Evolutionary conservation across 92 coral and sea anemone species (phyloP).

Genomic region (Epizoanthus scotinus): DNA sequence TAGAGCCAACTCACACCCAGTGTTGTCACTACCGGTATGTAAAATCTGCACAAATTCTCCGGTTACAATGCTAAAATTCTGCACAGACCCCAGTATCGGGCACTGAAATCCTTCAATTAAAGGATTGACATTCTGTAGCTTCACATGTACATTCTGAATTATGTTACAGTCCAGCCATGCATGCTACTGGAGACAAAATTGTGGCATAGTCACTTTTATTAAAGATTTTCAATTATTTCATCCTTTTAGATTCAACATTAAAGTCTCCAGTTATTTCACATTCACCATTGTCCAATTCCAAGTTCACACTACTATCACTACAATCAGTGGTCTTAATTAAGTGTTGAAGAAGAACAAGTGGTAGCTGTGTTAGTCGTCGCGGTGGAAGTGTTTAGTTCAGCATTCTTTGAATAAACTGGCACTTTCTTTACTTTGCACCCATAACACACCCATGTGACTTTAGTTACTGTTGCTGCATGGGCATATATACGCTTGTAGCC

Average conservation of each 20-base stretch:
- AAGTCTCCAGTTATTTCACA: constrained; percentile 32
- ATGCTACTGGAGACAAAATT: constrained; percentile 57
- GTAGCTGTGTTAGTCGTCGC: constrained; percentile 16
- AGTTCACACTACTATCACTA: constrained; percentile 36
- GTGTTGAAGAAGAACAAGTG: constrained; percentile 51
- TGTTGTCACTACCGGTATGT: constrained; percentile 53
- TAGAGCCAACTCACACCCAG: constrained; percentile 69
- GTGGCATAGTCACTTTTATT: constrained; percentile 38
- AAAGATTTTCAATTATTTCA: constrained; percentile 37
- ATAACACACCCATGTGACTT: constrained; percentile 65
- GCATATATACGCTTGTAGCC: constrained; percentile 68
- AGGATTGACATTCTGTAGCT: constrained; percentile 55
- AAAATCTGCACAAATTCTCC: constrained; percentile 57
- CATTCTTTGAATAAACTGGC: not conserved
- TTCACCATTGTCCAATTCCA: constrained; percentile 48
- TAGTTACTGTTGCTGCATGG: constrained; percentile 73
- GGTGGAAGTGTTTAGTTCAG: not conserved
- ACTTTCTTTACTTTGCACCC: constrained; percentile 7
- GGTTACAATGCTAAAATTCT: constrained; percentile 59
- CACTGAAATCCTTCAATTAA: constrained; percentile 57
- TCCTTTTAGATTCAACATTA: constrained; percentile 34
- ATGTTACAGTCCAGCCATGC: constrained; percentile 69
- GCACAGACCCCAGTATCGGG: constrained; percentile 61
- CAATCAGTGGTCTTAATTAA: constrained; percentile 47
- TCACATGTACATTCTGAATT: constrained; percentile 55